Conservation (phyloP, 2,888 invertebrate species). For the Ennomos erosarius region DNA sequence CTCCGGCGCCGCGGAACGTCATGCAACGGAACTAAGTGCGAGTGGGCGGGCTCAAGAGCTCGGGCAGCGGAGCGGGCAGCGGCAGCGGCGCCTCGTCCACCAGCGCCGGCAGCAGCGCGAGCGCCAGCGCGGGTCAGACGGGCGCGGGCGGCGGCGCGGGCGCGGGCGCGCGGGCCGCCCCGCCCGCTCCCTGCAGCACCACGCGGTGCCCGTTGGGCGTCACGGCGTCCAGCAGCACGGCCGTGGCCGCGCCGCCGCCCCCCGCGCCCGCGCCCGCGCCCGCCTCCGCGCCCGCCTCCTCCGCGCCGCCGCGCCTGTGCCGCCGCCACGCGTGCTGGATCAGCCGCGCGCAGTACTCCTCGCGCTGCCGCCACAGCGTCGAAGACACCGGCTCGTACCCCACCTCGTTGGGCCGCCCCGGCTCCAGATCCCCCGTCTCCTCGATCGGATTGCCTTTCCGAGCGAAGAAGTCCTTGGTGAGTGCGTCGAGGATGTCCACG, state of each 20-base stretch:
- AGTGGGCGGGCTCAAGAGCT: conserved; percentile 79
- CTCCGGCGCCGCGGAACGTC: conserved; percentile 65
- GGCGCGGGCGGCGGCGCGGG: conserved; percentile 90
- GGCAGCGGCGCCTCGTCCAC: conserved; percentile 81
- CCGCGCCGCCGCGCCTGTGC: conserved; percentile 86
- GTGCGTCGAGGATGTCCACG: conserved; percentile 98
- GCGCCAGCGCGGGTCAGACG: conserved; percentile 83
- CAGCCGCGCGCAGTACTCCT: conserved; percentile 97
- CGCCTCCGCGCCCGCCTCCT: conserved; percentile 62
- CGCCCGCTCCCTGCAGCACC: conserved; percentile 95
- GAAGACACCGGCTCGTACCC: conserved; percentile 98
- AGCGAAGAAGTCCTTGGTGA: conserved; percentile 99
- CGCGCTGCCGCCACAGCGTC: conserved; percentile 97
- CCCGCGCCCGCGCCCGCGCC: conserved; percentile 88
- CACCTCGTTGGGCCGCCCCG: conserved; percentile 93
- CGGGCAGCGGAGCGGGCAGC: conserved; percentile 81
- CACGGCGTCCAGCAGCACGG: conserved; percentile 93
- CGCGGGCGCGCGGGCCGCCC: conserved; percentile 96
- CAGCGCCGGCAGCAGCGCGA: conserved; percentile 82
- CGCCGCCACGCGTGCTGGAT: conserved; percentile 98
- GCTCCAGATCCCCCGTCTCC: conserved; percentile 95
- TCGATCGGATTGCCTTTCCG: conserved; percentile 98
- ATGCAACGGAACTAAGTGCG: conserved; percentile 71
- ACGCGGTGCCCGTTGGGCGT: conserved; percentile 95
- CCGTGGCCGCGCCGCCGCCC: conserved; percentile 92